These are phyloP conservation scores for Napeogenes sylphis DNA, from an alignment of 2,888 invertebrate species.

Conservation along the genomic window DNA sequence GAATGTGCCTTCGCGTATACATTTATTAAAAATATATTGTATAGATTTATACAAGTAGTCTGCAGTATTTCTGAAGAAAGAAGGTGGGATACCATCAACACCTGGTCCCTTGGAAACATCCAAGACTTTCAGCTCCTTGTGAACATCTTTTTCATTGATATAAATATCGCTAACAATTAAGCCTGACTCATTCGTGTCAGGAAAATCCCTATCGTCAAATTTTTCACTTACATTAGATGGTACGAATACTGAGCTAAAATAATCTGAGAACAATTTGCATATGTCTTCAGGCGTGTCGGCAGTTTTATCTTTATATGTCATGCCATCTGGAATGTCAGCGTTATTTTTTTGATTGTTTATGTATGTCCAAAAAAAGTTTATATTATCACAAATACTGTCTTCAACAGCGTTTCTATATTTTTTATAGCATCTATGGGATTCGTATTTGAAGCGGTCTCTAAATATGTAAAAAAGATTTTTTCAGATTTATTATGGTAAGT, in stretches of 20 bases:
- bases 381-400: not conserved
- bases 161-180: not conserved
- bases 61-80: not conserved
- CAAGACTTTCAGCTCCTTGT: not conserved
- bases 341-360: not conserved
- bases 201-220: too few relatives aligned
- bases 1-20: not conserved
- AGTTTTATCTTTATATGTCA: not conserved
- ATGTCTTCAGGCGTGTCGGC: not conserved
- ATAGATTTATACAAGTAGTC: not conserved
- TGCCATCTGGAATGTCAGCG: not conserved
- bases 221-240: not conserved
- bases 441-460: not conserved
- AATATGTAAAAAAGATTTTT: not conserved
- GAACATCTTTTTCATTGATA: not conserved
- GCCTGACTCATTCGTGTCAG: not conserved
- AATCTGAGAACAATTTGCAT: not conserved
- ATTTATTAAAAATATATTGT: slow-evolving; percentile 5
- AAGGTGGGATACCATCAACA: slow-evolving; percentile 5
- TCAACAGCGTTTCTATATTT: not conserved
- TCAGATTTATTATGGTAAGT: not conserved
- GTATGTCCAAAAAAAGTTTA: not conserved
- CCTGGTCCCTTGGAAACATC: slow-evolving; percentile 7
- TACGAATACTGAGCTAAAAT: not conserved
- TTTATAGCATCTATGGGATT: not conserved